Evolutionary conservation across 1,140 invertebrate genomes (phyloP), one percentile per base, ranked within the genome.

Genomic region (Apis laboriosa): DNA sequence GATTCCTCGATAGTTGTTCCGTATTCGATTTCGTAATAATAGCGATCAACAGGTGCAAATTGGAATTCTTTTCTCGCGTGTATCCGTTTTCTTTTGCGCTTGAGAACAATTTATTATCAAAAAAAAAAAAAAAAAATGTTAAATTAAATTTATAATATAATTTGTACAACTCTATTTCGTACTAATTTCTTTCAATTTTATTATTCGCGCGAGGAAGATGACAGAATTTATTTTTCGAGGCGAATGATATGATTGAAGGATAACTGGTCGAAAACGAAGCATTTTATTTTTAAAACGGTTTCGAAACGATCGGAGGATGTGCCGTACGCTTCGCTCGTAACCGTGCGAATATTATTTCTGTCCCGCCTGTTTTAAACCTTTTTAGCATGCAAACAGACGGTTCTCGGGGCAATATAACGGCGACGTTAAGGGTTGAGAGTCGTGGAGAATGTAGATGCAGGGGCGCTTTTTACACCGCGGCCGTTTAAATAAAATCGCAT

Each of bases 301-400:
- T 21, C 8, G 75, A 34, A 72, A 83, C 78, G 77, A 80, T 55
- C 58, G 53, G 53, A 66, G 53, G 67, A 73, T 74, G 3, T 24
- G 79, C 55, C 63, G 60, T 71, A 73, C 74, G 53, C 72, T 80
- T 67, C 56, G 58, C 80, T 85, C 81, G 77, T 87, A 86, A 76
- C 71, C 71, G 84, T 84, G 89, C 67, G 85, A 92, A 90, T 91
- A 91, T 91, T 92, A 92, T 91, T 91, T 91, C 89, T 89, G 88
- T 90, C 87, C 85, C 86, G 88, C 84, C 86, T 91, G 90, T 91
- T 91, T 92, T 90, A 91, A 92, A 91, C 87, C 91, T 91, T 92
- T 92, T 92, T 91, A 91, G 90, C 91, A 92, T 92, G 91, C 91
- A 92, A 92, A 92, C 91, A 91, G 91, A 92, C 88, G 88, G 88